Evolutionary conservation across 2,113 vertebrate genomes (phyloP), one percentile per base, ranked within the genome.

Genomic region (Chitala chitala): DNA sequence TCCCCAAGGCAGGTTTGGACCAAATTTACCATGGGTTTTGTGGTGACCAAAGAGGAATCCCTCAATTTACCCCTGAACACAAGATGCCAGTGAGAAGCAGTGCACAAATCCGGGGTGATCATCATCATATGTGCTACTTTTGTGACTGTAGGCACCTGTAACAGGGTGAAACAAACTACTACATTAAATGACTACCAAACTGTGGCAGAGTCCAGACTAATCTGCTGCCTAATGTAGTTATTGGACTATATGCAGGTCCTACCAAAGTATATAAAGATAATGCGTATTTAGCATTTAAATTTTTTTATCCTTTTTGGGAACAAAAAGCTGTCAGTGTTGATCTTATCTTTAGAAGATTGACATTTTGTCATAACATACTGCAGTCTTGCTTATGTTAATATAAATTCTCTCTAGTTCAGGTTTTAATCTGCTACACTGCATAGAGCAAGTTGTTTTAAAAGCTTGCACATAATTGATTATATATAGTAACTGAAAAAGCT

Each of bases 381-480:
- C 24, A 66, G 64, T 40, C 24, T 46, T 46, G 40, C 40, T 38
- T 69, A 26, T 51, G 68, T 26, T 33, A 31, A 50, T 36, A 4
- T 17, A 12, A 36, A 20, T 51, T 33, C 48, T 69, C 17, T 46
- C 38, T 46, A 44, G 38, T 46, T 44, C 42, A 65, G 38, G 33
- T 31, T 42, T 66, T 66, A 36, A 29, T 33, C 46, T 15, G 7
- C 29, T 69, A 51, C 3, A 24, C 68, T 69, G 68, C 68, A 69
- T 69, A 69, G 66, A 31, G 31, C 53, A 50, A 69, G 29, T 69
- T 50, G 46, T 69, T 69, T 69, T 69, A 48, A 69, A 50, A 69
- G 24, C 68, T 31, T 20, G 8, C 26, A n/a, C 29, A 33, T n/a
- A n/a, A n/a, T n/a, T n/a, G n/a, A n/a, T 33, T 66, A 66, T 66